Base-by-base conservation (phyloP, 2,797 vertebrate species). In the Helarctos malayanus region DNA sequence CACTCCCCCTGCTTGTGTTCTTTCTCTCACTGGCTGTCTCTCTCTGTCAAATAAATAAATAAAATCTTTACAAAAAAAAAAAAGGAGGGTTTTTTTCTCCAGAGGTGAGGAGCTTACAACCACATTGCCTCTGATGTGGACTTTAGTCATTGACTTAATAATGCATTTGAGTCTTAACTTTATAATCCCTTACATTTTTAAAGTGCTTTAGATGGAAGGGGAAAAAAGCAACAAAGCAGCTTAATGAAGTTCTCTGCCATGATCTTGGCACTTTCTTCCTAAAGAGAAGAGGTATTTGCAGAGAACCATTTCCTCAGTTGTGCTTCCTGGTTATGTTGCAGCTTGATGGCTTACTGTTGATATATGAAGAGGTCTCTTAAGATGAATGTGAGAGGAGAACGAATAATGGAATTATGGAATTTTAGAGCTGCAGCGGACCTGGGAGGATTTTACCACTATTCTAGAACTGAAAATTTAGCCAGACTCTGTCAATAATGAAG, bases 141-240 rank as follows among this genome's bases (percentile, higher is more conserved):
- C 8, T 93, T 47, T 10, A 32, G 84, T 82, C 38, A 71, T 91
- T 29, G 49, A 88, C n/a, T 95, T 71, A 89, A 54, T 85, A 80
- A 95, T 1, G 0, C 92, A 81, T 73, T 59, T 97, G 87, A 79
- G 59, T 75, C 78, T 59, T 82, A 57, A 41, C 87, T 92, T 97
- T 59, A 89, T 75, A 78, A 97, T 97, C 5, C 32, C 18, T 93
- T 93, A 75, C 4, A 93, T 95, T 88, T 59, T 71, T 97, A n/a
- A 80, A 10, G 18, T 93, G n/a, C n/a, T 94, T 89, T 13, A 2
- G 7, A 18, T 79, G 12, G 3, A 90, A 61, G 27, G 71, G 45
- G 23, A 2, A 13, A 54, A 19, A 19, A 78, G 38, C 52, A 85
- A 87, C n/a, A 65, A 41, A 54, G 54, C 27, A 71, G 38, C 56